A percentile compares a stretch with the other conserved stretches of the same genome.
phyloP scores from a whole-genome alignment of 2,113 vertebrate genomes.

The Malurus melanocephalus region DNA sequence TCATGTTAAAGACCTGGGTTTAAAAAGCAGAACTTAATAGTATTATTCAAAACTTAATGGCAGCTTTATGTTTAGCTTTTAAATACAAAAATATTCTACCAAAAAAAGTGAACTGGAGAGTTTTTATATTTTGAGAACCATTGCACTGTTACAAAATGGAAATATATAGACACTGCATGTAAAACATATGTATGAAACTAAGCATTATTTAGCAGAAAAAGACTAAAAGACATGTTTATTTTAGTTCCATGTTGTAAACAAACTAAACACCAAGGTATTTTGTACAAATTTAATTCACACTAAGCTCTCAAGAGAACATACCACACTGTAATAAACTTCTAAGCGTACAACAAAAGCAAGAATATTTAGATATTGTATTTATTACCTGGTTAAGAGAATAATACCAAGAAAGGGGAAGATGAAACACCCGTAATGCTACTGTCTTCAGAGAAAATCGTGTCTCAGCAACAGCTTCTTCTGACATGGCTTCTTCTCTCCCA shows the following conservation, averaged over 20 bases:
- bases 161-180: not conserved
- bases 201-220: not conserved
- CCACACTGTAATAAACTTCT: not conserved
- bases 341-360: not conserved
- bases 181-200: not conserved
- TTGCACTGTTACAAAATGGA: not conserved
- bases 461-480: slow-evolving; percentile 76
- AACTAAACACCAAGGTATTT: not conserved
- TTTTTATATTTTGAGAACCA: not conserved
- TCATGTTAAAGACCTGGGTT: not conserved
- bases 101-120: not conserved
- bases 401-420: slow-evolving; percentile 85
- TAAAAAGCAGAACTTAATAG: not conserved
- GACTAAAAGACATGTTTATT: not conserved
- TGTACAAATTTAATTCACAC: not conserved
- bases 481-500: slow-evolving; percentile 80
- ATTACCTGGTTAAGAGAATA: slow-evolving; percentile 84
- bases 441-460: slow-evolving; percentile 79
- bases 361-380: not conserved
- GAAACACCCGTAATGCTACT: slow-evolving; percentile 76
- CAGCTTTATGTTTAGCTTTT: not conserved
- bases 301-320: not conserved
- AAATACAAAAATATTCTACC: not conserved
- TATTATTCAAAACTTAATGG: not conserved
- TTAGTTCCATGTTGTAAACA: not conserved